These are phyloP conservation scores for Mustela lutreola DNA, from an alignment of 2,113 vertebrate species.

Conservation along the genomic window DNA sequence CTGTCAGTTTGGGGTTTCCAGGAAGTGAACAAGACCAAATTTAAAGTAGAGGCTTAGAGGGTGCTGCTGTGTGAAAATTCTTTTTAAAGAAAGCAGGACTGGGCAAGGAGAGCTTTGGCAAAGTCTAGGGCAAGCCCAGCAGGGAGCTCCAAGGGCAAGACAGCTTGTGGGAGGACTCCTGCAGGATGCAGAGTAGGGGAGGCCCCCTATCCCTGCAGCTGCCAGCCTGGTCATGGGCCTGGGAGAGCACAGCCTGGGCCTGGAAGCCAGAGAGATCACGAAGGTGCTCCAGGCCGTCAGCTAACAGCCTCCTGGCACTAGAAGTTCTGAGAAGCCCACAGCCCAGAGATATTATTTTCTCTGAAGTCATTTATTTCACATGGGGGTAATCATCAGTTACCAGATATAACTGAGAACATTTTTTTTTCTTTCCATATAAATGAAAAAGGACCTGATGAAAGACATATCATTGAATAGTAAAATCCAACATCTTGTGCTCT, in stretches of 20 bases:
- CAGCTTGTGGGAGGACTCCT: background rate
- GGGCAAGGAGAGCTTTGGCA: background rate
- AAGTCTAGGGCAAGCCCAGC: background rate
- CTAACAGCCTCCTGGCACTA: background rate
- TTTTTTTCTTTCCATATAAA: constrained; percentile 41
- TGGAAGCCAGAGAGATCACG: background rate
- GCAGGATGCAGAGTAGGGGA: accelerated
- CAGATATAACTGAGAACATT: background rate
- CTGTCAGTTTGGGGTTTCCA: background rate
- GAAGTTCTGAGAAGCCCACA: background rate
- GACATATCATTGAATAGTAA: background rate
- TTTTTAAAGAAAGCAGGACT: background rate
- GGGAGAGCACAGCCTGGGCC: background rate
- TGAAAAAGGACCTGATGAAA: constrained; percentile 19
- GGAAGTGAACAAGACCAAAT: background rate
- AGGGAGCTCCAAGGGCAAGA: background rate
- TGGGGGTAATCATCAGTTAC: background rate
- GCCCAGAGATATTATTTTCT: background rate
- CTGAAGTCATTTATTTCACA: background rate
- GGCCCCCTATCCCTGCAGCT: too few species aligned
- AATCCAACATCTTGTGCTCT: background rate
- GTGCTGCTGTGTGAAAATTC: background rate
- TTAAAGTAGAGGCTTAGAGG: background rate
- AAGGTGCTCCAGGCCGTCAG: too few species aligned
- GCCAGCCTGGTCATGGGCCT: accelerated